Evolutionary conservation across 2,113 vertebrate species (phyloP).

Genomic region (Crotalus tigris): DNA sequence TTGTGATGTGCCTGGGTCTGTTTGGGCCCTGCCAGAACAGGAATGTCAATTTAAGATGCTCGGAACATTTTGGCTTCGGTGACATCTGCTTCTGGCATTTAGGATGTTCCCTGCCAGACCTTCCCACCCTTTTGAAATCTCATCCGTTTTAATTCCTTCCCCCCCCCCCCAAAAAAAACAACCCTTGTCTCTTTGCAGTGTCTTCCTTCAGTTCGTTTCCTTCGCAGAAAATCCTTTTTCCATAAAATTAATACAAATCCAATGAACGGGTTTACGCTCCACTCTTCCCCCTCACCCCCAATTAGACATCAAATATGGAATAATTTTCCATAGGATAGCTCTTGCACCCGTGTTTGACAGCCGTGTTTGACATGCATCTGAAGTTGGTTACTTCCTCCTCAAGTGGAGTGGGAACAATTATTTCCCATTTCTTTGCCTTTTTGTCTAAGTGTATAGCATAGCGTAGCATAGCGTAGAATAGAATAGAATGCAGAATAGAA

Average conservation of each 20-base stretch:
- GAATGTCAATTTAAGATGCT: neutral
- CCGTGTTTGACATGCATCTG: neutral
- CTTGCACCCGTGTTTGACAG: rapidly evolving
- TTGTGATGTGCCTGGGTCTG: neutral
- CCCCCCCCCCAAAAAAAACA: neutral
- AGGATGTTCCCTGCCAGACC: neutral
- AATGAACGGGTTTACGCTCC: rapidly evolving
- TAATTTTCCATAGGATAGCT: neutral
- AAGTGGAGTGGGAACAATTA: no score
- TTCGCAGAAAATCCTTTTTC: neutral
- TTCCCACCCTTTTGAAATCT: neutral
- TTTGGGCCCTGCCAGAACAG: neutral
- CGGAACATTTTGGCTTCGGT: neutral
- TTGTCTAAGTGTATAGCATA: neutral
- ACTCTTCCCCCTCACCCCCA: neutral
- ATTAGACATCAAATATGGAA: neutral
- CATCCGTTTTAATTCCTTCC: neutral
- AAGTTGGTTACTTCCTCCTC: neutral
- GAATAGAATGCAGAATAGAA: no score
- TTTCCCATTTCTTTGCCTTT: neutral
- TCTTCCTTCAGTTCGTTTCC: rapidly evolving
- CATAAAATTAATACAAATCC: neutral
- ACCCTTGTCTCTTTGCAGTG: neutral
- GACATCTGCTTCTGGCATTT: neutral
- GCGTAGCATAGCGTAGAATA: no score